Conservation (phyloP, 2,888 invertebrate genomes). For the Quadroppia sp. region DNA sequence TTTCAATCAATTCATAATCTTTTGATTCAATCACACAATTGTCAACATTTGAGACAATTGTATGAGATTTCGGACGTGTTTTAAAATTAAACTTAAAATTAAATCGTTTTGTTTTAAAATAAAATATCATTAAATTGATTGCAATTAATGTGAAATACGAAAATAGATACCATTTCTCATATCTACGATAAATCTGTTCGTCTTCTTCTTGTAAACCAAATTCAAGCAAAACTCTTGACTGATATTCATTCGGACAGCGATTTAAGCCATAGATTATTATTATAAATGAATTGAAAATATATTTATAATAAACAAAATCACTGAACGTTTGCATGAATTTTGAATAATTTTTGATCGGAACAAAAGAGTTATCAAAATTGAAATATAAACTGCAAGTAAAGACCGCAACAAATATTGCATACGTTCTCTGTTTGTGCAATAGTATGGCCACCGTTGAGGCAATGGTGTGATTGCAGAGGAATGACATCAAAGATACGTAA, state of each 20-base stretch:
- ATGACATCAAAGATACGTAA: background rate
- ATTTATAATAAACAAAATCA: conserved; percentile 13
- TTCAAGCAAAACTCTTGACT: background rate
- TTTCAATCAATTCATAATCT: background rate
- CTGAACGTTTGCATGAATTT: background rate
- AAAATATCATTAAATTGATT: too few species aligned
- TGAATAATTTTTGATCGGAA: background rate
- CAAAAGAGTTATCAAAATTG: background rate
- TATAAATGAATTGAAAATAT: conserved; percentile 29
- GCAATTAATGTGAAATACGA: background rate
- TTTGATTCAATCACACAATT: background rate
- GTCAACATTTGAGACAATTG: too few species aligned
- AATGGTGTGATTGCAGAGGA: background rate
- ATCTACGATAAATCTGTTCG: background rate
- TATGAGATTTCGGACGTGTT: too few species aligned
- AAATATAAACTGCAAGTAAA: too few species aligned
- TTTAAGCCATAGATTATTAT: conserved; percentile 30
- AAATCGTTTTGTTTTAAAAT: too few species aligned
- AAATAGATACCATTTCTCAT: background rate
- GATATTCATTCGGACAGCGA: conserved; percentile 13
- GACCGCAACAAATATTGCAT: too few species aligned
- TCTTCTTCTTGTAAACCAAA: background rate
- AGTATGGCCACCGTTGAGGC: background rate
- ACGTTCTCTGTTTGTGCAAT: background rate
- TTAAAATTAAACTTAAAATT: too few species aligned